These are phyloP conservation scores for Haplotaxodon microlepis DNA, from an alignment of 2,113 vertebrate genomes.

Conservation along the genomic window DNA sequence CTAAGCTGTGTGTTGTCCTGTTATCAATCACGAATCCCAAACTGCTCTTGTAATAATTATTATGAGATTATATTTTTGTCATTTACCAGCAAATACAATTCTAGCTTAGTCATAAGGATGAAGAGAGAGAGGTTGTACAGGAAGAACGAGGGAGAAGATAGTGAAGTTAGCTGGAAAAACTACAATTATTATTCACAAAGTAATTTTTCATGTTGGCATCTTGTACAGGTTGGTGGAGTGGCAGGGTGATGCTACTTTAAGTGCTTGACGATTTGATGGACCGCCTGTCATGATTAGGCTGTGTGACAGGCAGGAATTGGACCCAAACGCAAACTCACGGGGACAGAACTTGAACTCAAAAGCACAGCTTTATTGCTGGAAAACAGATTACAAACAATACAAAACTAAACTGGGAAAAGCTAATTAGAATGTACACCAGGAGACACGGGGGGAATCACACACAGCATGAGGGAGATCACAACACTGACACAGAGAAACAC, in stretches of 20 bases:
- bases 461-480: fast-evolving
- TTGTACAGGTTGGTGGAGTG: neutral
- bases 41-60: neutral
- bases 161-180: neutral
- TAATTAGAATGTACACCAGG: too few species aligned
- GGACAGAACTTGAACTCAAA: too few species aligned
- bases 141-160: neutral
- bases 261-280: neutral
- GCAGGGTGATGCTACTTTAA: neutral
- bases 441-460: too few species aligned
- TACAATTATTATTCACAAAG: neutral
- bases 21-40: fast-evolving
- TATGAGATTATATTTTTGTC: neutral
- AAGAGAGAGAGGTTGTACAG: neutral
- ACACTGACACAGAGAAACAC: too few species aligned
- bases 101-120: neutral
- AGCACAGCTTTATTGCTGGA: too few species aligned
- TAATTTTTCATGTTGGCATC: neutral
- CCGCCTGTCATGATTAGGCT: too few species aligned
- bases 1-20: neutral
- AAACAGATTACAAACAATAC: too few species aligned
- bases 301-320: fast-evolving
- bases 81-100: neutral
- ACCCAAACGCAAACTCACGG: too few species aligned
- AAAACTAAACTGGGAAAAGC: too few species aligned